Conservation (phyloP, 1,140 invertebrate genomes). For the Temnothorax nylanderi region DNA sequence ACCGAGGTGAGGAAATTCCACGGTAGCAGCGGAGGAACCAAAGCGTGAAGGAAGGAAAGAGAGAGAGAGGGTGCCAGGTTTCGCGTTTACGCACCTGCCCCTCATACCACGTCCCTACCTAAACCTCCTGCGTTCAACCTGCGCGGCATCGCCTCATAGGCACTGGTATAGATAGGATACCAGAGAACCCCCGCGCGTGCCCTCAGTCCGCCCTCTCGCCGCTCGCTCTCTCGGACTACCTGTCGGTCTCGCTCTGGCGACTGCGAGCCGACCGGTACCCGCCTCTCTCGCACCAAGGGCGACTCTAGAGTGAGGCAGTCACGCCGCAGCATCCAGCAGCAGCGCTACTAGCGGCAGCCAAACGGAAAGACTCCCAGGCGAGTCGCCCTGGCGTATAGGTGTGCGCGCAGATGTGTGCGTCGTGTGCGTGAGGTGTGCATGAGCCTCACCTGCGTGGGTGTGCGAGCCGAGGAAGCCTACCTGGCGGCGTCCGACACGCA, state of each 20-base stretch:
- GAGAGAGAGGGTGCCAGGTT: conserved; percentile 52
- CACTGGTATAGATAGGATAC: conserved; percentile 77
- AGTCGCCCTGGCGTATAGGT: conserved; percentile 58
- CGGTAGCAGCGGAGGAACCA: conserved; percentile 6
- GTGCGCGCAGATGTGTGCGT: conserved; percentile 38
- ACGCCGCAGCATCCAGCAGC: conserved; percentile 84
- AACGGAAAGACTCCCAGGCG: conserved; percentile 81
- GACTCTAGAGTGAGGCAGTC: conserved; percentile 65
- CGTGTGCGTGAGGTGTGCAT: conserved; percentile 76
- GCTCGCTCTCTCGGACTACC: conserved; percentile 27
- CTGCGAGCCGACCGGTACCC: conserved; percentile 34
- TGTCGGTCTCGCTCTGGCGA: conserved; percentile 46
- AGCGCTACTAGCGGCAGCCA: conserved; percentile 85
- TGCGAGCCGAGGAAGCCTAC: conserved; percentile 82
- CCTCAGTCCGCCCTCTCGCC: conserved; percentile 55
- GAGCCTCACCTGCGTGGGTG: conserved; percentile 80
- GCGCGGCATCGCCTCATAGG: conserved; percentile 78
- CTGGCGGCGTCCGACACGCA: conserved; percentile 85
- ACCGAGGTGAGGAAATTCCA: conserved; percentile 38
- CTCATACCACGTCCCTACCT: conserved; percentile 80
- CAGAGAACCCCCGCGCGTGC: conserved; percentile 62
- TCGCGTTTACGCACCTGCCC: conserved; percentile 78
- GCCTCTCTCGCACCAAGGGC: conserved; percentile 57
- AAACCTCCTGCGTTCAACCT: conserved; percentile 84
- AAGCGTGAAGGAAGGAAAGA: not conserved